phyloP scores from a whole-genome alignment of 1,140 invertebrate species.

The Druon quercuslanigerum region DNA sequence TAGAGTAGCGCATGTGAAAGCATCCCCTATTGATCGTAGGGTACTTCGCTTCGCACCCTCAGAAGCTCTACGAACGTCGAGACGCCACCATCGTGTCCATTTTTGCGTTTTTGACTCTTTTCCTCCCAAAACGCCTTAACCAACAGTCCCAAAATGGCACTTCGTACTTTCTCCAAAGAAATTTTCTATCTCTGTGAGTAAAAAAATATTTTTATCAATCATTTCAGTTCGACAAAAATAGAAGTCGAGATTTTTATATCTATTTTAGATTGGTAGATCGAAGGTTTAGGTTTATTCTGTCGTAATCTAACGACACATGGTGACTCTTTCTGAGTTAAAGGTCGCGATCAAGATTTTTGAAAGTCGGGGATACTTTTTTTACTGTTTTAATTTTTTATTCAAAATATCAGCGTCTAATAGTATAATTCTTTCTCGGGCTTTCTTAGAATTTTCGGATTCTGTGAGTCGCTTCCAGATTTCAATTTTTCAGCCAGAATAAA shows the following conservation, averaged over 20 bases:
- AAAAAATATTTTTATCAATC: conserved; percentile 5
- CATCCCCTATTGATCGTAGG: conserved; percentile 53
- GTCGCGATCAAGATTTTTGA: not conserved
- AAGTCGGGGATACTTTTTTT: too few species aligned
- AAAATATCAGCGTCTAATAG: too few species aligned
- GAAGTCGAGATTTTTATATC: not conserved
- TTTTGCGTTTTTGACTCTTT: conserved; percentile 1
- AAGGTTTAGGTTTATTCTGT: not conserved
- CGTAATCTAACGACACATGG: not conserved
- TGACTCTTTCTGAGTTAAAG: not conserved
- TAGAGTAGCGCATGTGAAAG: conserved; percentile 56
- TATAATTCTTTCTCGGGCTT: too few species aligned
- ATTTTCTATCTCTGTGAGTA: conserved; percentile 54
- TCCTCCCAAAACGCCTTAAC: not conserved
- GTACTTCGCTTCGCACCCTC: conserved; percentile 42
- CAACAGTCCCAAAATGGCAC: conserved; percentile 42
- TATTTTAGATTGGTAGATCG: not conserved
- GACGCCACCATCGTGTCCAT: conserved; percentile 37
- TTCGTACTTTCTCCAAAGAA: conserved; percentile 37
- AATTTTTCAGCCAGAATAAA: too few species aligned
- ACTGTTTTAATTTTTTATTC: too few species aligned
- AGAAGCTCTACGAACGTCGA: conserved; percentile 53
- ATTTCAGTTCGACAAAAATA: not conserved
- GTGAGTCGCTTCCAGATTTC: too few species aligned
- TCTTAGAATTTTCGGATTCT: too few species aligned